Evolutionary conservation across 2,888 invertebrate genomes (phyloP).

Genomic region (Brachylomia viminalis): DNA sequence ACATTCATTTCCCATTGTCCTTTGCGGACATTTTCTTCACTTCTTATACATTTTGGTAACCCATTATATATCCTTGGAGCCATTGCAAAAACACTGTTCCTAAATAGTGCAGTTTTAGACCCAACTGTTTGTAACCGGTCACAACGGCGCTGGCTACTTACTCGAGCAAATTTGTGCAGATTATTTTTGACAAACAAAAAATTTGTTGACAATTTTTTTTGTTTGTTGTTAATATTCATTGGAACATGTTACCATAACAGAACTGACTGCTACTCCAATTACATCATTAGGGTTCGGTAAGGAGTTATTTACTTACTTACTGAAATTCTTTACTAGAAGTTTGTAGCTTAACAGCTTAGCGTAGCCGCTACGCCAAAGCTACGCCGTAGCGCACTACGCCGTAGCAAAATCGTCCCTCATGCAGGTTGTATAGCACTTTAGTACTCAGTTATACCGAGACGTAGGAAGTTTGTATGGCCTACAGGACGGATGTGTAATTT

Average conservation of each 20-base stretch:
- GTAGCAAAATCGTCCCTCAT: constrained; percentile 24
- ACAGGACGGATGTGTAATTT: constrained; percentile 78
- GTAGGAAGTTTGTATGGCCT: constrained; percentile 43
- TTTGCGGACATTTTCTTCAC: no score
- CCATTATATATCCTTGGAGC: no score
- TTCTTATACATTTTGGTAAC: no score
- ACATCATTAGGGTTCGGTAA: not conserved
- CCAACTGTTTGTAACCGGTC: no score
- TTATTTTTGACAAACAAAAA: no score
- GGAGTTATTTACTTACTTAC: not conserved
- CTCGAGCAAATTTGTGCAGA: no score
- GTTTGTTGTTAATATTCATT: not conserved
- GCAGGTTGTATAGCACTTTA: constrained; percentile 19
- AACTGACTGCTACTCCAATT: not conserved
- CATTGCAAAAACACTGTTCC: no score
- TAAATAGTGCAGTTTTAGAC: no score
- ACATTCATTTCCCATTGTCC: no score
- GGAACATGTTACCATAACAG: not conserved
- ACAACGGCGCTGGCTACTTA: no score
- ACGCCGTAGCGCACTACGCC: constrained; percentile 31
- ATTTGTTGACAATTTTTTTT: no score
- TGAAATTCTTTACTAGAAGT: not conserved
- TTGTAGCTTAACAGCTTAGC: constrained; percentile 1
- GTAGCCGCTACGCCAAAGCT: constrained; percentile 25
- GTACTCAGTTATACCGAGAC: constrained; percentile 27